Base-by-base conservation (phyloP, 2,797 vertebrate species). In the Enteromius anoplus region DNA sequence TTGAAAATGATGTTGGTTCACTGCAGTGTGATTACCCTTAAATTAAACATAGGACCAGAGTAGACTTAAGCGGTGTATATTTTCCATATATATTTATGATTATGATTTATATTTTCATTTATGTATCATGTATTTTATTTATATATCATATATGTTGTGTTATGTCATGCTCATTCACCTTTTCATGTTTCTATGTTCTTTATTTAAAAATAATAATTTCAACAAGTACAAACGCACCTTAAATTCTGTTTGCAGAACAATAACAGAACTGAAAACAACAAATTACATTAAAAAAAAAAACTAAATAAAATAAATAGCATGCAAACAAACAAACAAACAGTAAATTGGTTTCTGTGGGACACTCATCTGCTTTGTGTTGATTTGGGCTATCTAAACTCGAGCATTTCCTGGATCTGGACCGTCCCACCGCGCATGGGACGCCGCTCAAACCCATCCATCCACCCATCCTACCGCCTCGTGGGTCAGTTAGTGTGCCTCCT, bases 401-500 rank as follows among this genome's bases (percentile, higher is more conserved):
- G 47, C 84, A 86, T 86, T 87, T 90, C 89, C 87, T 89, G 87
- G 85, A 86, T 84, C 73, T 75, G 55, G 55, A 78, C 72, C 53
- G 82, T 87, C 80, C 85, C 81, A 70, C 70, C 77, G 68, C 75
- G 81, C 32, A n/a, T 55, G 85, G 68, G 78, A 81, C 65, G 70
- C 70, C 15, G 47, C 71, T 66, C 32, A 9, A 42, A 68, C 34
- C 60, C 34, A 49, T 40, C 42, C 12, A 26, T 40, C 42, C 12
- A 26, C 4, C 5, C 12, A 37, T 12, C 3, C 34, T 9, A 21
- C 49, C 3, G 58, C 32, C 60, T 82, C 32, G 60, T 53, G 45
- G 71, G 45, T 66, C 58, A 53, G 60, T n/a, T 49, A 60, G 4
- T 64, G 15, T 49, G 45, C 29, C 29, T 34, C 23, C 11, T 34